Conservation (phyloP, 2,888 invertebrate species). For the Cosmorhoe ocellata region DNA sequence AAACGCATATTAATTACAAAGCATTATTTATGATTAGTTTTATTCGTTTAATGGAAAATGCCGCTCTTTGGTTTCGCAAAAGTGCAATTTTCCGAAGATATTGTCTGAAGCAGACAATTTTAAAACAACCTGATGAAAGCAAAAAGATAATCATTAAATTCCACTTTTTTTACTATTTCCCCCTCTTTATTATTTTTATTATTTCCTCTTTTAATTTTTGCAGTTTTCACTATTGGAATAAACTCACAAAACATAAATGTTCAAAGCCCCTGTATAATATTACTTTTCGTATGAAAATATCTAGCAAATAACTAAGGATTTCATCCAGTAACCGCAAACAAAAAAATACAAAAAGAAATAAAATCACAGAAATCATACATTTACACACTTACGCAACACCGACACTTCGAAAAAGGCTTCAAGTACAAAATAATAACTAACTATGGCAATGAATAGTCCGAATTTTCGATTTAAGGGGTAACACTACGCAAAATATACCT, state of each 20-base stretch:
- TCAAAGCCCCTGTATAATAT: slow-evolving; percentile 3
- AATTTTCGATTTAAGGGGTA: slow-evolving; percentile 32
- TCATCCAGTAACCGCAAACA: slow-evolving; percentile 65
- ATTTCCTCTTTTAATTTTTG: too few species aligned
- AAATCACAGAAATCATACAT: slow-evolving; percentile 74
- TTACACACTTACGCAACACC: slow-evolving; percentile 52
- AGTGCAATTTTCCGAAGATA: slow-evolving; percentile 38
- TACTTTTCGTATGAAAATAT: slow-evolving; percentile 37
- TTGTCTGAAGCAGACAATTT: slow-evolving; percentile 17
- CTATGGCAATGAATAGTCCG: slow-evolving; percentile 77
- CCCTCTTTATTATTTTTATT: too few species aligned
- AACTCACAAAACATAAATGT: not conserved
- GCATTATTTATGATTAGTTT: slow-evolving; percentile 33
- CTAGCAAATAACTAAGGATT: slow-evolving; percentile 70
- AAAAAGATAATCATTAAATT: not conserved
- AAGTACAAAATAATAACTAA: slow-evolving; percentile 69
- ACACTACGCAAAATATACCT: not conserved
- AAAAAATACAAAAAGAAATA: slow-evolving; percentile 56
- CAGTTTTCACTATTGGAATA: slow-evolving; percentile 24
- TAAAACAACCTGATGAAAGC: slow-evolving; percentile 47
- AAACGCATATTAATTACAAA: slow-evolving; percentile 62
- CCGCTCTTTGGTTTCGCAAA: slow-evolving; percentile 63
- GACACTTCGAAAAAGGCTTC: slow-evolving; percentile 52
- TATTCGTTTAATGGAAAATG: slow-evolving; percentile 44
- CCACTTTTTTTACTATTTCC: not conserved